Evolutionary conservation across 2,113 vertebrate species (phyloP).

Genomic region (Pelecanoides urinatrix): DNA sequence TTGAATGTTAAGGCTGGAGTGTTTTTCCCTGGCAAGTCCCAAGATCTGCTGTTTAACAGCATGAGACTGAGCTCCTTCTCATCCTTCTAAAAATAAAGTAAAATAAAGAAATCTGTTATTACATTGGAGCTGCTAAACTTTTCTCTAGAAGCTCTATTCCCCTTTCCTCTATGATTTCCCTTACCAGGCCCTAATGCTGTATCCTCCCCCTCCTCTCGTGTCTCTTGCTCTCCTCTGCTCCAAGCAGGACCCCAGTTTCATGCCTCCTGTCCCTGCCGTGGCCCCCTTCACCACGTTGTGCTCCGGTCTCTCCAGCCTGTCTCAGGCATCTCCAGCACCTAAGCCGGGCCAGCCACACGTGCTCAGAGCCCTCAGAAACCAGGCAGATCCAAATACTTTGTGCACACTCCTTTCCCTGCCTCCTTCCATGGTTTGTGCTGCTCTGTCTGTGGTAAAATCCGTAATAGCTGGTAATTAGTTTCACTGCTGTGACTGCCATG

Average conservation of each 20-base stretch:
- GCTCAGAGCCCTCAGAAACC: not conserved
- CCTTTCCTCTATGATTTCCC: not conserved
- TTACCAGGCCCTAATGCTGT: not conserved
- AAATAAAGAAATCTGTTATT: not conserved
- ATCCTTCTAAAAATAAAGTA: not conserved
- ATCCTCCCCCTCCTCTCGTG: not conserved
- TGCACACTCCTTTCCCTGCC: accelerated
- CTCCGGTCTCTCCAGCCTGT: not conserved
- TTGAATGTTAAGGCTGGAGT: not conserved
- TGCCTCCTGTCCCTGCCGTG: not conserved
- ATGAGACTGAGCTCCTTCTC: not conserved
- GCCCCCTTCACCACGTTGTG: not conserved
- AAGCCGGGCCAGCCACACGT: not conserved
- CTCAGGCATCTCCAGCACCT: not conserved
- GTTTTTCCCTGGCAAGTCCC: not conserved
- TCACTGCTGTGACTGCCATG: accelerated
- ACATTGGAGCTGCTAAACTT: not conserved
- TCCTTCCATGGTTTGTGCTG: not conserved
- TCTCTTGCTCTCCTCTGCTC: not conserved
- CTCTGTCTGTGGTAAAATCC: accelerated
- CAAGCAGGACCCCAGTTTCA: not conserved
- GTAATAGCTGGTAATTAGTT: accelerated
- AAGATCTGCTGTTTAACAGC: not conserved
- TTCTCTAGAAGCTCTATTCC: not conserved
- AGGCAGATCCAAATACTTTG: not conserved